These are phyloP conservation scores for Sebastes dallii DNA, from an alignment of 2,797 vertebrate genomes.

Conservation along the genomic window DNA sequence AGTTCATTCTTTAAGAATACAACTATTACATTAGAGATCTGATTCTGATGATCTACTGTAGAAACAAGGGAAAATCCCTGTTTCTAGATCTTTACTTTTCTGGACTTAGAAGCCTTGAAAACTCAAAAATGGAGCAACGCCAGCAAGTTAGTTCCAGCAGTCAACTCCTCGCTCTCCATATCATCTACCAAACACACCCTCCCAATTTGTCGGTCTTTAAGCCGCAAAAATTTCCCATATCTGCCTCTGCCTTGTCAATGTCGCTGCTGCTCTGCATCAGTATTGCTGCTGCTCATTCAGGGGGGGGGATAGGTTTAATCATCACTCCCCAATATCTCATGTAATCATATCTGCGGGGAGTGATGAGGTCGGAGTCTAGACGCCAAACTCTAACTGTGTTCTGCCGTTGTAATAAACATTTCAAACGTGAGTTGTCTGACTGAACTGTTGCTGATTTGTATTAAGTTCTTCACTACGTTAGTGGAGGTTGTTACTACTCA, in stretches of 20 bases:
- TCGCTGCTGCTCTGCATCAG: too few relatives aligned
- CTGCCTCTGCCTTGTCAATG: too few relatives aligned
- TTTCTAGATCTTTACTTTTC: neutral
- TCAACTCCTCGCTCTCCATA: neutral
- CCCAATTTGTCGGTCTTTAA: too few relatives aligned
- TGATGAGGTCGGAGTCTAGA: neutral
- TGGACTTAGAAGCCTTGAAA: neutral
- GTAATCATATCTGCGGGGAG: neutral
- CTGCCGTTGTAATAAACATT: neutral
- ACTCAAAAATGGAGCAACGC: neutral
- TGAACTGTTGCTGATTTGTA: neutral
- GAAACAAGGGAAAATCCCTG: neutral
- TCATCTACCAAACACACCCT: too few relatives aligned
- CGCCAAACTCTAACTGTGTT: neutral
- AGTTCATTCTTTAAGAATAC: neutral
- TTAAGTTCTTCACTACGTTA: neutral
- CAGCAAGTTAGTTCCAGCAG: neutral
- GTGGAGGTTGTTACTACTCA: slow-evolving; percentile 76
- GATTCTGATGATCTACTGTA: neutral
- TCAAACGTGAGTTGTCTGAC: neutral
- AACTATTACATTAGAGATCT: neutral
- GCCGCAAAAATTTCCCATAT: too few relatives aligned
- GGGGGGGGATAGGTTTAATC: neutral
- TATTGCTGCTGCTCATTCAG: too few relatives aligned
- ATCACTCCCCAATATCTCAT: neutral